Percentiles rank a stretch among this genome's conserved stretches.
Conservation (phyloP, 2,797 vertebrate genomes). For the Eulemur mongoz region DNA sequence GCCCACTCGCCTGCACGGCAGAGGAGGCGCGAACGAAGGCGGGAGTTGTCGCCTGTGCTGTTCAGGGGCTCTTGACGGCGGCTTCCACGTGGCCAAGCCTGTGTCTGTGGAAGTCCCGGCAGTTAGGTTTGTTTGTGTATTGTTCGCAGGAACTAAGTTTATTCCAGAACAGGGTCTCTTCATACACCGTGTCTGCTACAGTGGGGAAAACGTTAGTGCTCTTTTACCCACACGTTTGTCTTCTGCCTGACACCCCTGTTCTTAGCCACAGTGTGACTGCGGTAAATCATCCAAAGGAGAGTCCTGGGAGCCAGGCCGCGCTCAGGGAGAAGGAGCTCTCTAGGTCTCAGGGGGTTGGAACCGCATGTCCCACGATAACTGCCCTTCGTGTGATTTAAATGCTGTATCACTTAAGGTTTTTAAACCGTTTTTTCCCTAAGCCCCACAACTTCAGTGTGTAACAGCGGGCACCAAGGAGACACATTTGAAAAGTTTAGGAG, state of each 20-base stretch:
- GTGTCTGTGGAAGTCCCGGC: too few species aligned
- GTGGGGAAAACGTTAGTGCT: neutral
- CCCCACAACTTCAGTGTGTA: neutral
- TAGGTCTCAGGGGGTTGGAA: neutral
- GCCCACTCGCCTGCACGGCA: too few species aligned
- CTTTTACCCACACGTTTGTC: accelerated
- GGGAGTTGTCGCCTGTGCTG: too few species aligned
- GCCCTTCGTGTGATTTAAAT: neutral
- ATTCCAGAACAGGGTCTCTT: accelerated
- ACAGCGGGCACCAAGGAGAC: neutral
- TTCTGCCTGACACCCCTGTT: neutral
- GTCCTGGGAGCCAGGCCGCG: accelerated
- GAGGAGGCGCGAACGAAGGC: too few species aligned
- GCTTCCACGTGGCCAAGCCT: too few species aligned
- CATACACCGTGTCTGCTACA: accelerated
- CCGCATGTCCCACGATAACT: accelerated
- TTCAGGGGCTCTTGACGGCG: too few species aligned
- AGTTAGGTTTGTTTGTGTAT: too few species aligned
- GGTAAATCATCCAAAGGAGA: neutral
- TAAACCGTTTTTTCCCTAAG: neutral
- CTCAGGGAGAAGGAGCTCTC: neutral
- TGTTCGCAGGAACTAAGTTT: neutral
- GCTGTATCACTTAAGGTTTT: neutral
- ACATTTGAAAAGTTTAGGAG: neutral
- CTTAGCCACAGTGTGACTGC: accelerated